Evolutionary conservation across 2,113 vertebrate genomes (phyloP), one percentile per base, ranked within the genome.

Genomic region (Anguilla japonica): DNA sequence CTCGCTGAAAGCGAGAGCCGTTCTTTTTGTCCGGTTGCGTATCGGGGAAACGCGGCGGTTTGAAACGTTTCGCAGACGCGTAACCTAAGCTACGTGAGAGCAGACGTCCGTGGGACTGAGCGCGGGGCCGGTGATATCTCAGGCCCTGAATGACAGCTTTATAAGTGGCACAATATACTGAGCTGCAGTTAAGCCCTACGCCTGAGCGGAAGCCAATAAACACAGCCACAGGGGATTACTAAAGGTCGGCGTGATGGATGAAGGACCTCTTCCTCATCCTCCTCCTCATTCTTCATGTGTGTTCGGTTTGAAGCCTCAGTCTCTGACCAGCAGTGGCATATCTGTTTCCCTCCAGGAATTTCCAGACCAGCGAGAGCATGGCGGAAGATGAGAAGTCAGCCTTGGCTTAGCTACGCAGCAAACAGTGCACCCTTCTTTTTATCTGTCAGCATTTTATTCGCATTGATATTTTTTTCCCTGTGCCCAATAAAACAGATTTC

Each of bases 181-280:
- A n/a, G 50, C 71, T 20, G 34, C 86, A 87, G 41, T 87, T 85
- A 85, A 79, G 41, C 16, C 6, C 46, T 22, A 57, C 15, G 39
- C 26, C 40, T 57, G 78, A 79, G 46, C 7, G 79, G 5, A 84
- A 14, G 75, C 46, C n/a, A 29, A 75, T 39, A 29, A 60, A 57
- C n/a, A 41, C 34, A 79, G 86, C 16, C n/a, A 67, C 60, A 67
- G 34, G 14, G 81, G 67, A 81, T 41, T 13, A 8, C n/a, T 22
- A 87, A 87, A 87, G 86, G 86, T 87, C 75, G 43, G 82, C 34
- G 15, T 79, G 82, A 80, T 29, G 78, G 82, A 79, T 84, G 41
- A 15, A 22, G 75, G 15, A 57, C 29, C 0, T 34, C 84, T 40
- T 80, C 46, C 53, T 75, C 26, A 8, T 75, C n/a, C 71, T 75